Base-by-base conservation (phyloP, 2,113 vertebrate species). In the Syngnathoides biaculeatus region DNA sequence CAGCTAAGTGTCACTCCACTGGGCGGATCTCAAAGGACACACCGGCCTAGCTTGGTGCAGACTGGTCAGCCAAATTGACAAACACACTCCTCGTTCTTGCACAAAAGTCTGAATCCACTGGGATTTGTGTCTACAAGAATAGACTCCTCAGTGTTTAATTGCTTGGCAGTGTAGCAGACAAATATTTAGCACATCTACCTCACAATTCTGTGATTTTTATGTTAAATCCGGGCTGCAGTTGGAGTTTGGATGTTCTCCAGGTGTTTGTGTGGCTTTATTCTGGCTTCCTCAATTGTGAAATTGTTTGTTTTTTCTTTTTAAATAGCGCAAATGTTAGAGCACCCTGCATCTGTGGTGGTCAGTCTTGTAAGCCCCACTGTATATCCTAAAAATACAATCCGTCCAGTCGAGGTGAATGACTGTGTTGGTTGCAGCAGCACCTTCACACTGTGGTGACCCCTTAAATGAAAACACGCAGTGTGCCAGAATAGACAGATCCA, bases 381-480 rank as follows among this genome's bases (percentile, higher is more conserved):
- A 2, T 30, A 2, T 13, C 55, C 13, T 56, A 30, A 19, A 59
- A 14, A 27, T 56, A 13, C 30, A 50, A 50, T 50, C 48, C 2
- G n/a, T 52, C 48, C 48, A 52, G 20, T 52, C 9, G 20, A 52
- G n/a, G 8, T 12, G n/a, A 52, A 52, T 11, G 48, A 22, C n/a
- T 22, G 20, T 52, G n/a, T 52, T 2, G 48, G 48, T 52, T 22
- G 8, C 57, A 13, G 35, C 57, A 12, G 35, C 35, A n/a, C 50
- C 64, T 70, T 69, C 65, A 45, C 52, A 35, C 50, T 8, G 65
- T 84, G 83, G 86, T 89, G 83, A 90, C 35, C 56, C 40, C 38
- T 53, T 67, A 48, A 38, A 50, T 52, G 56, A 67, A 60, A 50
- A 30, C 53, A 27, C 70, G 76, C 66, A 52, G 65, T 52, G 78